Evolutionary conservation across 2,797 vertebrate species (phyloP).

Genomic region (Melanotaenia parkinsoni): DNA sequence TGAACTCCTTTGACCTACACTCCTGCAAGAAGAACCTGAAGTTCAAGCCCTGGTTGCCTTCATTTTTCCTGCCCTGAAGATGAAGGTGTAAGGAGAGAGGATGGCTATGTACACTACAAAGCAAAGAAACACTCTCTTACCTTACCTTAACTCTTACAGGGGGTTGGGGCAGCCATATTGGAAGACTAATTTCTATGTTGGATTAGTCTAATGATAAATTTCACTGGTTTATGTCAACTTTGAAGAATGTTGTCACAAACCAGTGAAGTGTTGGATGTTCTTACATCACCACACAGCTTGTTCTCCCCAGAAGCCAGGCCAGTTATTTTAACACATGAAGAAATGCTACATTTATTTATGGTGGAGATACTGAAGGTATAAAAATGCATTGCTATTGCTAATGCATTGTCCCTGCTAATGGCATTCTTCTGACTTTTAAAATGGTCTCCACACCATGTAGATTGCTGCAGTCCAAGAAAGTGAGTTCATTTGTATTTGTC

Average conservation of each 20-base stretch:
- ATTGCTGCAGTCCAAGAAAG: background rate
- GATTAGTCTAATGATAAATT: background rate
- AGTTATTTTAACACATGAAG: background rate
- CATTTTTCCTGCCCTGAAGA: background rate
- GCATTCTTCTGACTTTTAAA: conserved; percentile 11
- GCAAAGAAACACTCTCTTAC: conserved; percentile 15
- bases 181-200: conserved; percentile 1
- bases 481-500: background rate
- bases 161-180: conserved; percentile 2
- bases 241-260: conserved; percentile 23
- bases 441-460: background rate
- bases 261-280: background rate
- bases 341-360: background rate
- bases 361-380: background rate
- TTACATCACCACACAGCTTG: too few species aligned
- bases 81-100: conserved; percentile 18
- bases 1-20: conserved; percentile 25
- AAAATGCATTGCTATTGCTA: background rate
- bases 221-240: conserved; percentile 24
- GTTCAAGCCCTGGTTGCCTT: background rate
- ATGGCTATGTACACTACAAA: conserved; percentile 21
- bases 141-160: background rate
- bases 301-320: background rate
- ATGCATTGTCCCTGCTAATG: background rate
- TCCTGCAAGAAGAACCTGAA: conserved; percentile 11